phyloP scores from a whole-genome alignment of 2,797 vertebrate genomes.

The Loris lydekkerianus region DNA sequence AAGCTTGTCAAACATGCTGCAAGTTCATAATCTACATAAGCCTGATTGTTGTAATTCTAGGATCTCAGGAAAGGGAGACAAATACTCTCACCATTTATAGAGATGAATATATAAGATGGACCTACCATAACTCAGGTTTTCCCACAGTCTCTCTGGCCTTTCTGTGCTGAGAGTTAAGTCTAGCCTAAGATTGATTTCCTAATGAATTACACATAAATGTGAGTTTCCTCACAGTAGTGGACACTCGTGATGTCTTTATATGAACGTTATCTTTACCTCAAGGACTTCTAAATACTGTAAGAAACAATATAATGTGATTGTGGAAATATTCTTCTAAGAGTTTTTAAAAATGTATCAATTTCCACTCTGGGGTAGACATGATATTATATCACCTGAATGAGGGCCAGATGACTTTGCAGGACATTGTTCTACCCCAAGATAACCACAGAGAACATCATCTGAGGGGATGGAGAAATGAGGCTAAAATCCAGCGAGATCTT shows the following conservation, averaged over 20 bases:
- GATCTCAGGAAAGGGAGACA: neutral
- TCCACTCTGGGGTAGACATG: neutral
- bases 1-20: neutral
- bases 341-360: neutral
- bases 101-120: neutral
- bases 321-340: conserved; percentile 30
- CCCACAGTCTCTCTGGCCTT: neutral
- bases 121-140: neutral
- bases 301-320: neutral
- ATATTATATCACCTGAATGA: neutral
- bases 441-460: neutral
- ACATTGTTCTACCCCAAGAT: neutral
- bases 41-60: neutral
- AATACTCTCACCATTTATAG: neutral
- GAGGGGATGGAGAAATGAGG: neutral
- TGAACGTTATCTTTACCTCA: neutral
- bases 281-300: conserved; percentile 16
- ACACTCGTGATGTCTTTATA: neutral
- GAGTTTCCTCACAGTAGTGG: neutral
- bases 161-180: neutral
- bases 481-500: neutral
- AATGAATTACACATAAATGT: neutral
- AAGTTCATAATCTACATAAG: neutral
- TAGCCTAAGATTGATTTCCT: neutral
- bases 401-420: neutral